Percentiles rank a stretch among this genome's conserved stretches.
These are phyloP conservation scores for Tetragnatha montana DNA, from an alignment of 2,888 invertebrate genomes.

Conservation along the genomic window DNA sequence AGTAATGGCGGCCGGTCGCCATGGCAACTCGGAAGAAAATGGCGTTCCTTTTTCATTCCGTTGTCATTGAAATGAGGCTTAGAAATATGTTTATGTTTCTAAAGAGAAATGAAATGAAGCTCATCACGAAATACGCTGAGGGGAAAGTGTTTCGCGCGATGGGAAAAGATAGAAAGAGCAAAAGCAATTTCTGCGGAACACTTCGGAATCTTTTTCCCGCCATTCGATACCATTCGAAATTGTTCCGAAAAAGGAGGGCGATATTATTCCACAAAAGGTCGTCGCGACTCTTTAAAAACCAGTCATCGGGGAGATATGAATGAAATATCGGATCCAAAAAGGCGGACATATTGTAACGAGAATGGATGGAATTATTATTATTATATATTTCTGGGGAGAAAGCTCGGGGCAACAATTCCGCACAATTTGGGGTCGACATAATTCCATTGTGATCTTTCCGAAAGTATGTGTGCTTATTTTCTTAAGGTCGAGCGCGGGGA, in stretches of 20 bases:
- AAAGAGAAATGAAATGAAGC: constrained; percentile 59
- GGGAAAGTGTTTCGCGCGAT: constrained; percentile 26
- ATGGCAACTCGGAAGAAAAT: constrained; percentile 56
- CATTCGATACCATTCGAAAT: constrained; percentile 8
- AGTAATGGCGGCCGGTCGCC: constrained; percentile 48
- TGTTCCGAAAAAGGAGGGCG: constrained; percentile 26
- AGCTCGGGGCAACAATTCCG: constrained; percentile 8
- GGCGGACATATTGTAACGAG: constrained; percentile 20
- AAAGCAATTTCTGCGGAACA: constrained; percentile 18
- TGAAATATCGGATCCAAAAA: constrained; percentile 50
- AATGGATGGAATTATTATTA: constrained; percentile 47
- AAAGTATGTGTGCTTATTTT: neutral
- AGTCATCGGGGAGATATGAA: constrained; percentile 36
- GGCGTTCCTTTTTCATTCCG: constrained; percentile 56
- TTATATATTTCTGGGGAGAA: constrained; percentile 1
- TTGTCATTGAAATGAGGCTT: constrained; percentile 54
- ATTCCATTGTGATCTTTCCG: neutral
- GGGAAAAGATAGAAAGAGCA: constrained; percentile 36
- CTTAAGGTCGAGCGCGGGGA: neutral
- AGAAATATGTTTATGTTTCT: constrained; percentile 65
- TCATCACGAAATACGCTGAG: constrained; percentile 47
- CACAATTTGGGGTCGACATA: neutral
- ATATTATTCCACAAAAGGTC: constrained; percentile 31
- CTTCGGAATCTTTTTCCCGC: constrained; percentile 37
- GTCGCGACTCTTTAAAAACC: constrained; percentile 1